phyloP scores from a whole-genome alignment of 2,888 invertebrate genomes.

The Dolomedes plantarius region DNA sequence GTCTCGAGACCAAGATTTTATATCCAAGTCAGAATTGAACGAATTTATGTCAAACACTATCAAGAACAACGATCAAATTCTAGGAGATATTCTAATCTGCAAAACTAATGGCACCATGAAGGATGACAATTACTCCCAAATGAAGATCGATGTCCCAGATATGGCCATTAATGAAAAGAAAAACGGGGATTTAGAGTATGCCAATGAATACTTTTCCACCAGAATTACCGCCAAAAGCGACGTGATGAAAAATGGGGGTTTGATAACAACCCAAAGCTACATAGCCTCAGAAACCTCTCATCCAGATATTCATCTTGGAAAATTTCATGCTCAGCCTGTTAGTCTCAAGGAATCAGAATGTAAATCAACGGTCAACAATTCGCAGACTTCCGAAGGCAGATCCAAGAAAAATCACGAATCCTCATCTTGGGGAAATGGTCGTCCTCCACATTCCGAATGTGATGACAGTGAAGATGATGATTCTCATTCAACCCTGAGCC shows the following conservation, averaged over 20 bases:
- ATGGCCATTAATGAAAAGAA: not conserved
- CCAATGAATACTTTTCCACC: not conserved
- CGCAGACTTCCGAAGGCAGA: not conserved
- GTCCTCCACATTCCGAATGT: constrained; percentile 15
- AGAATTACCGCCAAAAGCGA: not conserved
- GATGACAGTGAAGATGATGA: constrained; percentile 67
- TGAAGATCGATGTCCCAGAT: not conserved
- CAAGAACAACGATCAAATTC: not conserved
- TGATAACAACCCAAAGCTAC: not conserved
- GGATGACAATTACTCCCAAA: not conserved
- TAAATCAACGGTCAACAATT: not conserved
- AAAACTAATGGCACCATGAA: not conserved
- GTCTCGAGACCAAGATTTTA: not conserved
- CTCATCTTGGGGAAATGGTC: not conserved
- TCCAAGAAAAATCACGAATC: not conserved
- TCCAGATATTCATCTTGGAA: constrained; percentile 22
- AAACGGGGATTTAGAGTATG: not conserved
- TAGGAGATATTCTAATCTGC: not conserved
- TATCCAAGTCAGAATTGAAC: no score
- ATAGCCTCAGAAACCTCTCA: not conserved
- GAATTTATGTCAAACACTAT: not conserved
- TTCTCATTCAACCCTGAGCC: constrained; percentile 64
- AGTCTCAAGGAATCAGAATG: constrained; percentile 3
- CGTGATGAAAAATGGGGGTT: not conserved
- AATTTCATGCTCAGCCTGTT: constrained; percentile 48